These are phyloP conservation scores for Drosophila percnosoma DNA, from an alignment of 2,888 invertebrate species.

Conservation along the genomic window DNA sequence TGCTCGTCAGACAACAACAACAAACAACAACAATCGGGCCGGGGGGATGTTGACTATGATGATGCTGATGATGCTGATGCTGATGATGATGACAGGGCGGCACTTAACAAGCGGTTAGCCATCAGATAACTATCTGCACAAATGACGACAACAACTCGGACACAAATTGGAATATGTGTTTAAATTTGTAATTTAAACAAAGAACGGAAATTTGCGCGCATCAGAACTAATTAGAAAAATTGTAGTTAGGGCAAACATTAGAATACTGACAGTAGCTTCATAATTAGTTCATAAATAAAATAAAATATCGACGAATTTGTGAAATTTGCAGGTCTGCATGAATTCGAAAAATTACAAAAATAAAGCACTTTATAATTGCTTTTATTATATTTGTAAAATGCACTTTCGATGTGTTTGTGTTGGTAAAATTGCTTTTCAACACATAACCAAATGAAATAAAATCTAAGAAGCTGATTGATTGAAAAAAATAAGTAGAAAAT, in stretches of 20 bases:
- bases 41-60: slow-evolving; percentile 8
- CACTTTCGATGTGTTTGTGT: too few species aligned
- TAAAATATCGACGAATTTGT: background rate
- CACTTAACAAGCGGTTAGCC: slow-evolving; percentile 58
- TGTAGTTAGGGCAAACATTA: background rate
- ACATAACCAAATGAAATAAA: background rate
- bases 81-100: slow-evolving; percentile 38
- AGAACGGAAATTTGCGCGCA: background rate
- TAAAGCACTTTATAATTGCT: background rate
- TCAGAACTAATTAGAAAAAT: background rate
- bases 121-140: slow-evolving; percentile 46
- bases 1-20: slow-evolving; percentile 14
- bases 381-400: too few species aligned
- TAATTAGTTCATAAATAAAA: background rate
- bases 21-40: slow-evolving; percentile 3
- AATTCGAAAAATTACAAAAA: too few species aligned
- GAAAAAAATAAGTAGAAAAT: background rate
- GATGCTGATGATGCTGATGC: slow-evolving; percentile 23
- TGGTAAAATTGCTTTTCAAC: background rate
- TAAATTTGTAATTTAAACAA: background rate
- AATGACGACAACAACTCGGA: slow-evolving; percentile 13
- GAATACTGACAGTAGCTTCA: background rate
- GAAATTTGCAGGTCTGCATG: background rate
- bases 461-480: background rate
- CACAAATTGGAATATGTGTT: background rate